These are phyloP conservation scores for Nycticryphes semicollaris DNA, from an alignment of 2,113 vertebrate genomes.

Conservation along the genomic window DNA sequence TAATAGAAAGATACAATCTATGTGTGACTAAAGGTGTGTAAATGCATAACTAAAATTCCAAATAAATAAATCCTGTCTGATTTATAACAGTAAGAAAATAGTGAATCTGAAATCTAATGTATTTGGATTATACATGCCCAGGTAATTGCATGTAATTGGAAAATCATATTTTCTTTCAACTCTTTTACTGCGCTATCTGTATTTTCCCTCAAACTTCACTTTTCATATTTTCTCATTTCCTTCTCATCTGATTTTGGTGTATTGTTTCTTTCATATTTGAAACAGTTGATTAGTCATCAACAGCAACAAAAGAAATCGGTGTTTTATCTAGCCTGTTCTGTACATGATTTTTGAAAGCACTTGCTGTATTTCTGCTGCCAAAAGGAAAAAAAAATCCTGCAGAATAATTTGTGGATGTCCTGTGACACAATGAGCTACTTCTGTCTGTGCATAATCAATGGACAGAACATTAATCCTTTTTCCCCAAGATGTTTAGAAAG, in stretches of 20 bases:
- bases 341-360: not conserved
- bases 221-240: slow-evolving; percentile 1
- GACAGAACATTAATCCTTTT: not conserved
- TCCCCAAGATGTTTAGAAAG: not conserved
- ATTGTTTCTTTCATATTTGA: not conserved
- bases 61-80: not conserved
- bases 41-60: slow-evolving; percentile 13
- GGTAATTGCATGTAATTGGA: not conserved
- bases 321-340: not conserved
- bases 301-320: not conserved
- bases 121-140: not conserved
- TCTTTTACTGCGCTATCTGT: not conserved
- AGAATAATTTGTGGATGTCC: not conserved
- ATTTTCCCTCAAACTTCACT: not conserved
- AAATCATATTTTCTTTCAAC: slow-evolving; percentile 3
- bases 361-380: not conserved
- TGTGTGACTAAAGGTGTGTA: slow-evolving; percentile 6
- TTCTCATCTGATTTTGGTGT: not conserved
- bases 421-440: not conserved
- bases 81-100: not conserved
- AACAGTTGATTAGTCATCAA: not conserved
- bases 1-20: slow-evolving; percentile 11
- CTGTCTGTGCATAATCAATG: not conserved
- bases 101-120: not conserved
- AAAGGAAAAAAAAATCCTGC: not conserved